phyloP scores from a whole-genome alignment of 2,113 vertebrate genomes.

The Raja brachyura region DNA sequence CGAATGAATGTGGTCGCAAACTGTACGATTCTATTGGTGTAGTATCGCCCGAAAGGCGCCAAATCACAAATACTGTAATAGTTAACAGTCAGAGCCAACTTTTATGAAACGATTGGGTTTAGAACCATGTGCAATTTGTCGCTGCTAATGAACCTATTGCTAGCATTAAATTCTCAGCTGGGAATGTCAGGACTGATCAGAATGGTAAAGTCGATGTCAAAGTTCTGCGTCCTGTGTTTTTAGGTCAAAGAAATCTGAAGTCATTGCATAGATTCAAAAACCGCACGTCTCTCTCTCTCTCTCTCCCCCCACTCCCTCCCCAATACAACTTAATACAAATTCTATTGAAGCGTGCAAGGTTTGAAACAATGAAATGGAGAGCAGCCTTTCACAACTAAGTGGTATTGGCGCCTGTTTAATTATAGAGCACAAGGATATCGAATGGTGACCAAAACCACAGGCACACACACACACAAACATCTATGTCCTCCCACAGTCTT shows the following conservation, averaged over 20 bases:
- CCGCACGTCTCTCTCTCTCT: no score
- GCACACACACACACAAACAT: neutral
- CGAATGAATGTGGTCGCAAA: neutral
- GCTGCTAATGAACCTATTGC: neutral
- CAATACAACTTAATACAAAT: neutral
- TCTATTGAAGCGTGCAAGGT: neutral
- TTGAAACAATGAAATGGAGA: neutral
- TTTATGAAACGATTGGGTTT: neutral
- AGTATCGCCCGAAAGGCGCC: neutral
- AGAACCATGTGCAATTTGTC: neutral
- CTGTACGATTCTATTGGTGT: neutral
- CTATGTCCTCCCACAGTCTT: neutral
- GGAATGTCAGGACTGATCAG: neutral
- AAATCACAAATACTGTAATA: conserved; percentile 9
- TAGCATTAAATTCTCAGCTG: no score
- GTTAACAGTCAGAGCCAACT: neutral
- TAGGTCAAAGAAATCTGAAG: neutral
- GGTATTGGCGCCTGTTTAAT: conserved; percentile 33
- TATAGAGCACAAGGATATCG: neutral
- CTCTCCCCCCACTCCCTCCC: neutral
- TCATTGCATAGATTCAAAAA: neutral
- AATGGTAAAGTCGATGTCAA: neutral
- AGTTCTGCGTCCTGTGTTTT: neutral
- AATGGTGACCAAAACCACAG: conserved; percentile 9
- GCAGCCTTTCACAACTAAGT: neutral